phyloP scores from a whole-genome alignment of 2,888 invertebrate species.

The Amphipyra berbera region DNA sequence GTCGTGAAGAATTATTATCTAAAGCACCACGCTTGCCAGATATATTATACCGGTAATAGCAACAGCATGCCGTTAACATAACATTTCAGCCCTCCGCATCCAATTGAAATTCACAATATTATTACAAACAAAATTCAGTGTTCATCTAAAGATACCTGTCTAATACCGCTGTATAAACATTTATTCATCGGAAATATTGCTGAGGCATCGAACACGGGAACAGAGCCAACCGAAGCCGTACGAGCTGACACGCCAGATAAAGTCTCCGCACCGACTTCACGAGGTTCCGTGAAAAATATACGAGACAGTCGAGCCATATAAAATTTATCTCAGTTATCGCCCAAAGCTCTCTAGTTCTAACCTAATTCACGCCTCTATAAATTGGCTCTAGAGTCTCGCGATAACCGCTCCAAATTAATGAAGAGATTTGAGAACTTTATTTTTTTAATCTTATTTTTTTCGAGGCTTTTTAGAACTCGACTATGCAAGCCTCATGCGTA shows the following conservation, averaged over 20 bases:
- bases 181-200: conserved; percentile 38
- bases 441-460: too few species aligned
- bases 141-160: not conserved
- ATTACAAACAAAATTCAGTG: not conserved
- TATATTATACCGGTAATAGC: too few species aligned
- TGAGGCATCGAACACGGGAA: conserved; percentile 18
- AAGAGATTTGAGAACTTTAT: conserved; percentile 4
- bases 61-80: too few species aligned
- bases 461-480: too few species aligned
- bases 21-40: too few species aligned
- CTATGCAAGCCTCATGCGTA: too few species aligned
- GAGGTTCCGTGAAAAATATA: conserved; percentile 26
- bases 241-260: conserved; percentile 22
- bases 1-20: too few species aligned
- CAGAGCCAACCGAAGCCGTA: conserved; percentile 27
- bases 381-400: not conserved
- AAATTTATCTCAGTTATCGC: conserved; percentile 8
- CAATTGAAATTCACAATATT: not conserved
- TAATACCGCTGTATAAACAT: conserved; percentile 28
- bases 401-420: conserved; percentile 1
- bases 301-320: conserved; percentile 5
- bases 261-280: conserved; percentile 11
- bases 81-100: too few species aligned
- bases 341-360: too few species aligned
- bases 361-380: conserved; percentile 3